A percentile compares a stretch with the other conserved stretches of the same genome.
Conservation (phyloP, 2,113 vertebrate species). For the Xiphophorus couchianus region DNA sequence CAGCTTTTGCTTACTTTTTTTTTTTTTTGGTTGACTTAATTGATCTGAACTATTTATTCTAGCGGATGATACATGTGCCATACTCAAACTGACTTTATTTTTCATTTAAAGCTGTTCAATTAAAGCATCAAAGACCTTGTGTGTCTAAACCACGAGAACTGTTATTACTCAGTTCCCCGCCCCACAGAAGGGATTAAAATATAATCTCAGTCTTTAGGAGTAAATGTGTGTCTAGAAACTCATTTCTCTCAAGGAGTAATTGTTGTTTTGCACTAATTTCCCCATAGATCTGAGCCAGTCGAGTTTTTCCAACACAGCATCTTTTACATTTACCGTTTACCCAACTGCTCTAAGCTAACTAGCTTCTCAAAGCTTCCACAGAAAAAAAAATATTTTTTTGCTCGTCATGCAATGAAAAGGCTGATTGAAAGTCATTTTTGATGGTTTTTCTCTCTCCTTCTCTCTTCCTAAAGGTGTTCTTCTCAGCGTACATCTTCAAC, state of each 20-base stretch:
- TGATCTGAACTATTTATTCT: not conserved
- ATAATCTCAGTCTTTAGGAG: not conserved
- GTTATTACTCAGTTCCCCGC: too few species aligned
- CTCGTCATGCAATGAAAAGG: not conserved
- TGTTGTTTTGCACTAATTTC: not conserved
- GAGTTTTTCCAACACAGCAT: not conserved
- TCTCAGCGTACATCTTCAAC: slow-evolving; percentile 99
- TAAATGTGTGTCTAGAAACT: not conserved
- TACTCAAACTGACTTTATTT: not conserved
- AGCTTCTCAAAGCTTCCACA: too few species aligned
- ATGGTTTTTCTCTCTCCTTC: not conserved
- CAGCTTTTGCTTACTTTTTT: too few species aligned
- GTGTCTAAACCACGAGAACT: not conserved
- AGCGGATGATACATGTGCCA: not conserved
- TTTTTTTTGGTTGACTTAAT: not conserved
- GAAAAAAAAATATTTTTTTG: not conserved
- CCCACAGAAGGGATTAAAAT: not conserved
- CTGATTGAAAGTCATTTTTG: not conserved
- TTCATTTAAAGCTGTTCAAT: not conserved
- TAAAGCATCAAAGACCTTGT: not conserved
- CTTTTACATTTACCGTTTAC: not conserved
- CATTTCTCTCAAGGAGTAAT: not conserved
- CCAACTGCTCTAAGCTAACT: too few species aligned
- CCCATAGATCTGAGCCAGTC: too few species aligned
- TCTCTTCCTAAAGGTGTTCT: slow-evolving; percentile 87